Percentiles rank a stretch among this genome's conserved stretches.
These are phyloP conservation scores for Bembecia ichneumoniformis DNA, from an alignment of 2,888 invertebrate genomes.

Conservation along the genomic window DNA sequence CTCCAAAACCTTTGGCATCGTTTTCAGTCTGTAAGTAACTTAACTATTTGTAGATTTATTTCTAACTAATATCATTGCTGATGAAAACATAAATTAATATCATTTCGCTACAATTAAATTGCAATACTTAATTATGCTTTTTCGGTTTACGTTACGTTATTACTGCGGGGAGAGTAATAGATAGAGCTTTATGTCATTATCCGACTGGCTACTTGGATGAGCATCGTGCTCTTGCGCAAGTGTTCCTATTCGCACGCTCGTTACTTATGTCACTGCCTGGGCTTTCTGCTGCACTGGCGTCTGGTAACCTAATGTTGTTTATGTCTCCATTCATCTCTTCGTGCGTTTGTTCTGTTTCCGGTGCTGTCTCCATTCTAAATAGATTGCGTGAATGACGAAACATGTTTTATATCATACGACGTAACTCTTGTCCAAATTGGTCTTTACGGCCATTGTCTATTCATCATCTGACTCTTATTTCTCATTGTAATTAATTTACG, in stretches of 20 bases:
- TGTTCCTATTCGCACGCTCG: conserved; percentile 53
- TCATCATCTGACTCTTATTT: conserved; percentile 15
- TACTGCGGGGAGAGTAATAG: too few relatives aligned
- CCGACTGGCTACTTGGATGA: conserved; percentile 12
- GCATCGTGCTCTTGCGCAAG: conserved; percentile 47
- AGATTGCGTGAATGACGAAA: conserved; percentile 49
- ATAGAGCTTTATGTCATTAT: conserved; percentile 15
- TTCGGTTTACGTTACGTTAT: too few relatives aligned
- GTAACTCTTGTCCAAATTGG: too few relatives aligned
- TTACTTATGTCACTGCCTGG: conserved; percentile 14
- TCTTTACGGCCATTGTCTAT: too few relatives aligned
- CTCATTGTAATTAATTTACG: background rate
- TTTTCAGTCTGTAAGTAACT: conserved; percentile 84
- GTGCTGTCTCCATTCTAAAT: conserved; percentile 21
- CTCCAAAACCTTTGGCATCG: conserved; percentile 83
- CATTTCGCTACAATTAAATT: too few relatives aligned
- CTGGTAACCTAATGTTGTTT: conserved; percentile 18
- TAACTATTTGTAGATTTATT: background rate
- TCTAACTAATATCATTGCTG: too few relatives aligned
- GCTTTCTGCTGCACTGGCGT: conserved; percentile 24
- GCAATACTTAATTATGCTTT: too few relatives aligned
- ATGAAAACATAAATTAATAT: too few relatives aligned
- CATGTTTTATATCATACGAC: conserved; percentile 11
- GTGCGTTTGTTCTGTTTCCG: conserved; percentile 20
- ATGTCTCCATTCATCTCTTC: conserved; percentile 15